Conservation (phyloP, 2,113 vertebrate genomes). For the Aldabrachelys gigantea region DNA sequence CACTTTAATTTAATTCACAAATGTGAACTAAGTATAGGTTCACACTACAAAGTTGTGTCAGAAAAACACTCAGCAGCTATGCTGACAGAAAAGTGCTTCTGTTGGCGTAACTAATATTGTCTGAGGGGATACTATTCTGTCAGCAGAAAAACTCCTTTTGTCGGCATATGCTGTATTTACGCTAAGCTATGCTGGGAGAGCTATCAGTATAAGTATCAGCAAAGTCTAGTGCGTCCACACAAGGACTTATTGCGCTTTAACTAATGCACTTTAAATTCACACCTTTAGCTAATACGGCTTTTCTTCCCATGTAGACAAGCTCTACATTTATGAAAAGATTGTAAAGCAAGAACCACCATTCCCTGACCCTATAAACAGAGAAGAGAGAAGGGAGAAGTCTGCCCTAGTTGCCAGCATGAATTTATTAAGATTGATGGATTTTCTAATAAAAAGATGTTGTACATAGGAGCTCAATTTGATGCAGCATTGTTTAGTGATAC, state of each 20-base stretch:
- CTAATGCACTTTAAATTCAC: background rate
- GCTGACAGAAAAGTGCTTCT: no score
- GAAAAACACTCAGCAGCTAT: no score
- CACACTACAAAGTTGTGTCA: background rate
- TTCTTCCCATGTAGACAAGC: background rate
- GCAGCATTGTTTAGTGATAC: slow-evolving; percentile 51
- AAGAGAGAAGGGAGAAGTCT: background rate
- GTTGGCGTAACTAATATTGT: no score
- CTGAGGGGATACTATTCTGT: no score
- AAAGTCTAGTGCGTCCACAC: background rate
- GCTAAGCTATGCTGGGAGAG: background rate
- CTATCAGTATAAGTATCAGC: background rate
- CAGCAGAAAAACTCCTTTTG: no score
- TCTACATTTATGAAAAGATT: background rate
- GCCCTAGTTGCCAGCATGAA: slow-evolving; percentile 25
- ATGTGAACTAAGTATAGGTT: background rate
- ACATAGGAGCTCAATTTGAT: slow-evolving; percentile 61
- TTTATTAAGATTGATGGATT: slow-evolving; percentile 57
- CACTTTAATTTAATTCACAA: background rate
- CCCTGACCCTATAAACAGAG: background rate
- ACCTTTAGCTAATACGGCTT: background rate
- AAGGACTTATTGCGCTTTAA: background rate
- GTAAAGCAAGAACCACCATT: background rate
- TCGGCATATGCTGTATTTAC: no score
- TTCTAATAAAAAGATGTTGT: slow-evolving; percentile 55